These are phyloP conservation scores for Pleuronectes platessa DNA, from an alignment of 2,113 vertebrate genomes.

Conservation along the genomic window DNA sequence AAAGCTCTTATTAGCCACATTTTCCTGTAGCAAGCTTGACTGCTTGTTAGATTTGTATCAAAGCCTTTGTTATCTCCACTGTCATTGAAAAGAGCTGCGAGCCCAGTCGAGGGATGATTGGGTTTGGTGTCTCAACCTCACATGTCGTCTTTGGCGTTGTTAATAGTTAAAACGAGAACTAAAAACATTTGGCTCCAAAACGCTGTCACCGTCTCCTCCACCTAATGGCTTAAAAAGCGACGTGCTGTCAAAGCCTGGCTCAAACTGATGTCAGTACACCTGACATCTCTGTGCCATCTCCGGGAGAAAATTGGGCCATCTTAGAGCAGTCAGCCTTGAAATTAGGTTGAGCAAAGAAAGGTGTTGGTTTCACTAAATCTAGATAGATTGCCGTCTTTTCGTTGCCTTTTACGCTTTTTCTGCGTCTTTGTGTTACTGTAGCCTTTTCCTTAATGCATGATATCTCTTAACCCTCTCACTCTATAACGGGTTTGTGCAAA, in stretches of 20 bases:
- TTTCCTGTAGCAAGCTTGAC: constrained; percentile 38
- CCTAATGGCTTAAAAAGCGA: constrained; percentile 43
- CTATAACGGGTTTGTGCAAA: neutral
- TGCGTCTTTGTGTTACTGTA: constrained; percentile 21
- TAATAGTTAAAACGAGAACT: constrained; percentile 25
- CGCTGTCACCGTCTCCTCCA: constrained; percentile 25
- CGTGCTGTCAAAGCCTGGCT: constrained; percentile 34
- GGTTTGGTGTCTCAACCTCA: constrained; percentile 38
- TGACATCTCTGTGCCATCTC: constrained; percentile 53
- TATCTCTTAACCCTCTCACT: neutral
- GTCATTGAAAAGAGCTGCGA: constrained; percentile 39
- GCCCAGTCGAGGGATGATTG: constrained; percentile 53
- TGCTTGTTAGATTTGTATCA: constrained; percentile 44
- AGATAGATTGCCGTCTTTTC: constrained; percentile 59
- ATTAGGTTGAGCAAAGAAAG: constrained; percentile 59
- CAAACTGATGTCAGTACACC: constrained; percentile 48
- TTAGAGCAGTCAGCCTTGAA: constrained; percentile 73
- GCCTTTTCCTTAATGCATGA: neutral
- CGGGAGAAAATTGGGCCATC: constrained; percentile 57
- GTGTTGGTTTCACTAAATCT: constrained; percentile 66
- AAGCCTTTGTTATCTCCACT: constrained; percentile 27
- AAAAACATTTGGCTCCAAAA: constrained; percentile 44
- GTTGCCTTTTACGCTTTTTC: constrained; percentile 28
- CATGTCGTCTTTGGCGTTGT: constrained; percentile 27
- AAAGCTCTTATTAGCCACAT: constrained; percentile 41